Evolutionary conservation across 2,797 vertebrate genomes (phyloP).

Genomic region (Microhierax caerulescens): DNA sequence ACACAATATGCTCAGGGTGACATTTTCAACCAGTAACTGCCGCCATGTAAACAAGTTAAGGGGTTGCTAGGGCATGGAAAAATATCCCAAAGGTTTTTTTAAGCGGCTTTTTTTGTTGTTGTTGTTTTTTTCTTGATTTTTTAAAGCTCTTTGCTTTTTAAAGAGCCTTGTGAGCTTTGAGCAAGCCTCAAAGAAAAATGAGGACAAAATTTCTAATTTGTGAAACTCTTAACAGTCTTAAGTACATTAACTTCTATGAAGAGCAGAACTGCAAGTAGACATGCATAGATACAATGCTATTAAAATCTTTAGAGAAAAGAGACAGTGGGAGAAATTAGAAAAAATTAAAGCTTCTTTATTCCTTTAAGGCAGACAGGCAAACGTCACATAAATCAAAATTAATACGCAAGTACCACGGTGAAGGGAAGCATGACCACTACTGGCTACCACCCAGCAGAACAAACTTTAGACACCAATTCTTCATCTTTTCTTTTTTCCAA

Average conservation of each 20-base stretch:
- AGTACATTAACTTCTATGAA: rapidly evolving
- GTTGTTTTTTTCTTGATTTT: background rate
- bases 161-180: background rate
- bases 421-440: background rate
- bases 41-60: background rate
- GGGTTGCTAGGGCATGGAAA: background rate
- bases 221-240: background rate
- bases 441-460: slow-evolving; percentile 15
- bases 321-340: background rate
- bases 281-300: background rate
- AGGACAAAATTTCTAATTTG: background rate
- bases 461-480: slow-evolving; percentile 6
- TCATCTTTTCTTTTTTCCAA: slow-evolving; percentile 51
- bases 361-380: background rate
- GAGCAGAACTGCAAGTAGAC: background rate
- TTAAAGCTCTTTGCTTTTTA: background rate
- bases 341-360: background rate
- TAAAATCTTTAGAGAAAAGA: background rate
- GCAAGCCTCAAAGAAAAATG: background rate
- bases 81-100: background rate
- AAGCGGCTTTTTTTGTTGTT: background rate
- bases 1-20: background rate
- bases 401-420: background rate
- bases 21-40: background rate
- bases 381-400: background rate